phyloP scores from a whole-genome alignment of 1,140 invertebrate species.

The Diorhabda sublineata region DNA sequence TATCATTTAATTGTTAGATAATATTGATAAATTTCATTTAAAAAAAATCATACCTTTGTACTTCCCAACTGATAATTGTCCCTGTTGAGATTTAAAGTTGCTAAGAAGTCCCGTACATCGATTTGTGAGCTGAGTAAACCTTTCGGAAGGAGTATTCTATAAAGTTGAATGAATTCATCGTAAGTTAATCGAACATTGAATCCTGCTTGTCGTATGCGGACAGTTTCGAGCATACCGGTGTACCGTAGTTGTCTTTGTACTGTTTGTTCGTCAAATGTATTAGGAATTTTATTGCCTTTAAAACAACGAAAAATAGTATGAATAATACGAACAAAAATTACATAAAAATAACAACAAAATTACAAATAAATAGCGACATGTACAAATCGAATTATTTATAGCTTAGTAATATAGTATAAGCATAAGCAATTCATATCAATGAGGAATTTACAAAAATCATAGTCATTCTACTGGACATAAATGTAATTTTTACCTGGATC shows the following conservation, averaged over 20 bases:
- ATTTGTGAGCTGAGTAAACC: conserved; percentile 74
- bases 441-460: no score
- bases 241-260: conserved; percentile 83
- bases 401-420: no score
- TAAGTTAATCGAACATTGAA: conserved; percentile 92
- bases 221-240: conserved; percentile 96
- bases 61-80: conserved; percentile 83
- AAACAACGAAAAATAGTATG: no score
- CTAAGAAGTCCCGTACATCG: conserved; percentile 77
- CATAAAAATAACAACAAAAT: no score
- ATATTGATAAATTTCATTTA: no score
- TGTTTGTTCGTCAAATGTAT: conserved; percentile 89
- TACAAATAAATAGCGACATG: no score
- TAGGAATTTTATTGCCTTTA: conserved; percentile 75
- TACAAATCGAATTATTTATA: no score
- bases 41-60: conserved; percentile 57
- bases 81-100: conserved; percentile 73
- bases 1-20: no score
- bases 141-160: conserved; percentile 85
- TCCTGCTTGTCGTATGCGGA: conserved; percentile 89
- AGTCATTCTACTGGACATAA: no score
- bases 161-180: conserved; percentile 90
- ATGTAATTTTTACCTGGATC: no score
- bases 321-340: no score
- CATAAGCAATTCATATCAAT: no score